Percentiles rank a stretch among this genome's conserved stretches.
These are phyloP conservation scores for Amphipyra tragopoginis DNA, from an alignment of 2,888 invertebrate genomes.

Conservation along the genomic window DNA sequence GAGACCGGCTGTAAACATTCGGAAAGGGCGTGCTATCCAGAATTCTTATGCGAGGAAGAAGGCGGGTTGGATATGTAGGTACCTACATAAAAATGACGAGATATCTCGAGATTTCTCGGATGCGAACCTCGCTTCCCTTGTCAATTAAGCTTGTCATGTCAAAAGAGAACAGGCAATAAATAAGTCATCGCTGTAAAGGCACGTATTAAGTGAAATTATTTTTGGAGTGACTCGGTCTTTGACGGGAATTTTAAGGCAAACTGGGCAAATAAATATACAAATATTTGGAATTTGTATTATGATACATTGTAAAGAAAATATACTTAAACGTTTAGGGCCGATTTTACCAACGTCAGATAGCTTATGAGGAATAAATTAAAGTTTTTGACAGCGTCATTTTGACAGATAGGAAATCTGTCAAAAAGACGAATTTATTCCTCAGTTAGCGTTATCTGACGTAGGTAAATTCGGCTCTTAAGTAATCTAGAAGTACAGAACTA, in stretches of 20 bases:
- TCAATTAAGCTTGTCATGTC: constrained; percentile 60
- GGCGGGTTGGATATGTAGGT: background rate
- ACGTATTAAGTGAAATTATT: constrained; percentile 35
- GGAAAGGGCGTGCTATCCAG: background rate
- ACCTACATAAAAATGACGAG: constrained; percentile 16
- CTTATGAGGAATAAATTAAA: no score
- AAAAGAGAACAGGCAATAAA: constrained; percentile 47
- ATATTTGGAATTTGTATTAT: constrained; percentile 11
- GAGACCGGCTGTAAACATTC: constrained; percentile 1
- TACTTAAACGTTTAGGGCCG: constrained; percentile 12
- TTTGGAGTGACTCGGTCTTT: constrained; percentile 9
- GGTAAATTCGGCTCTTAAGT: no score
- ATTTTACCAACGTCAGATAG: no score
- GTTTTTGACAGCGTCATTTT: no score
- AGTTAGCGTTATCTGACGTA: no score
- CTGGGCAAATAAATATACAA: background rate
- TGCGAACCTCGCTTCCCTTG: constrained; percentile 42
- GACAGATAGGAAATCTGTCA: no score
- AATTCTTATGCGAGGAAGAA: constrained; percentile 3
- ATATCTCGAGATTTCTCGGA: constrained; percentile 28
- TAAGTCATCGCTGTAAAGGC: constrained; percentile 40
- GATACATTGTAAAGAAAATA: constrained; percentile 17
- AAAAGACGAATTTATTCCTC: no score
- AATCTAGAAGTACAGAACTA: no score
- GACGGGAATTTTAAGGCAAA: constrained; percentile 7